Evolutionary conservation across 2,797 vertebrate genomes (phyloP).

Genomic region (Cichlasoma orientale): DNA sequence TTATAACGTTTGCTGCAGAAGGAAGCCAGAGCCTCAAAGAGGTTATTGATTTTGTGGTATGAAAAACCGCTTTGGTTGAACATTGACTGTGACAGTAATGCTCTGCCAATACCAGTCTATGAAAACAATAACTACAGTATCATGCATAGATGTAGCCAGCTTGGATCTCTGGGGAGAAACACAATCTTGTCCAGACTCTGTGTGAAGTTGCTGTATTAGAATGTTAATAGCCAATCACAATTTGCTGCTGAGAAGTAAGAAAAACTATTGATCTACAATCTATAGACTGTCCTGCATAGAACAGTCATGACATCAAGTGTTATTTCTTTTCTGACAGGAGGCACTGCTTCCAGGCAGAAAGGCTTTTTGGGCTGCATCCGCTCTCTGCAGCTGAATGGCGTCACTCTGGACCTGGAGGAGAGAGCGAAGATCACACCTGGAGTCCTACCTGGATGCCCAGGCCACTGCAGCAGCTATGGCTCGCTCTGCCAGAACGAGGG

Average conservation of each 20-base stretch:
- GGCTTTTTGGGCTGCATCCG: conserved; percentile 91
- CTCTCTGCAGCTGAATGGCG: conserved; percentile 86
- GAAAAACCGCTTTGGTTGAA: conserved; percentile 19
- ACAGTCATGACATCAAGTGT: neutral
- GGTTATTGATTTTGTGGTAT: neutral
- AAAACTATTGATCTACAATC: neutral
- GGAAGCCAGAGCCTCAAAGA: neutral
- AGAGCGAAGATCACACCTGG: conserved; percentile 86
- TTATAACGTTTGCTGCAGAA: conserved; percentile 3
- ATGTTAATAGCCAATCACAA: conserved; percentile 25
- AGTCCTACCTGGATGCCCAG: conserved; percentile 88
- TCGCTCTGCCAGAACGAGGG: conserved; percentile 87
- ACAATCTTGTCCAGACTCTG: conserved; percentile 17
- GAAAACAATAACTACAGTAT: conserved; percentile 31
- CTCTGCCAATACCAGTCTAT: conserved; percentile 28
- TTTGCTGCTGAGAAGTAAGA: neutral
- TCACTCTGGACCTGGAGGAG: conserved; percentile 89
- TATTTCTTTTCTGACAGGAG: conserved; percentile 75
- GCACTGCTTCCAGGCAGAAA: conserved; percentile 88
- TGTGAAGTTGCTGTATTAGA: conserved; percentile 10
- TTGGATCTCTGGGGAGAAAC: neutral
- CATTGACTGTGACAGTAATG: conserved; percentile 27
- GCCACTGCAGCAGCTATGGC: conserved; percentile 90
- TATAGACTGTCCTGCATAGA: neutral
- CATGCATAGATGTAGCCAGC: conserved; percentile 1